Evolutionary conservation across 2,888 invertebrate species (phyloP), one percentile per base, ranked within the genome.

Genomic region (Ypsolopha sequella): DNA sequence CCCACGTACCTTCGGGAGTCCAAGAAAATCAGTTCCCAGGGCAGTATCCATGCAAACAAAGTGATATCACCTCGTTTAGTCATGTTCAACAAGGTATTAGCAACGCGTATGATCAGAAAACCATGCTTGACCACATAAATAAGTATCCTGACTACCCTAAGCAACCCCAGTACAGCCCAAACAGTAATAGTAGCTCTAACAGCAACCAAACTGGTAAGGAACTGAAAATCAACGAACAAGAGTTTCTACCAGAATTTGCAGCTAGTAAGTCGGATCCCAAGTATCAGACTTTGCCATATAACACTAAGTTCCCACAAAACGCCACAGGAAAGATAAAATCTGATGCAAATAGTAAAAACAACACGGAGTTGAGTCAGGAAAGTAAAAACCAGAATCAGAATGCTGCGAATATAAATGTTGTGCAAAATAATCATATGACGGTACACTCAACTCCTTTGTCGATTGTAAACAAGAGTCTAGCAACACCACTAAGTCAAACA

Each of bases 211-310:
- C 77, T 38, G 76, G 79, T 11, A 87, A 85, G 67, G 86, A 85
- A 58, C 63, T 79, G 45, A 87, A 84, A 70, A 80, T 81, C 60
- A 88, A 80, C 59, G 88, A 84, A 63, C 87, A 86, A 63, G 90
- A 90, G 63, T 87, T 86, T 58, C 77, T 89, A 14, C 89, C 90
- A 52, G 91, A 93, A 66, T 93, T 94, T 68, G 90, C 91, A 54
- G 90, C 93, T 34, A 94, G 92, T 66, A 95, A 95, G 74, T 93
- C 92, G 52, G 95, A 96, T 76, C 95, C 93, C 43, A 97, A 95
- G 80, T 96, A 95, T 86, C 96, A 96, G 87, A 95, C 95, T 35
- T 86, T 96, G 78, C 96, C 96, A 62, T 94, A 95, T 81, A 96
- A 92, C 72, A 95, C 93, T 39, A 96, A 95, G 79, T 94, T 95